A percentile compares a stretch with the other conserved stretches of the same genome.
Evolutionary conservation across 1,140 invertebrate species (phyloP).

Genomic region (Cataglyphis hispanica): DNA sequence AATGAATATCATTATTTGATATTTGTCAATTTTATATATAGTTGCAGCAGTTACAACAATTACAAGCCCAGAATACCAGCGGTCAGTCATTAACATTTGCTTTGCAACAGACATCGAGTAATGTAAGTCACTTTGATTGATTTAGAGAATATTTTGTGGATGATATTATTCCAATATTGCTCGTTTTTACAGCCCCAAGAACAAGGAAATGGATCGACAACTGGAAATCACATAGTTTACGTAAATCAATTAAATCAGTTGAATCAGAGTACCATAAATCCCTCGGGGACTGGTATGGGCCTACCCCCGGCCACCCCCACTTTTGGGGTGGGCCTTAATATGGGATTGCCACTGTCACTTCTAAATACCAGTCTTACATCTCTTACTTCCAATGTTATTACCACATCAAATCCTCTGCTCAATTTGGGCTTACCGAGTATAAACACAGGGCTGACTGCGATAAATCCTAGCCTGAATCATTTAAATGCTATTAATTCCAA

Average conservation of each 20-base stretch:
- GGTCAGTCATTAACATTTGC: conserved; percentile 86
- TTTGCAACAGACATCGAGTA: conserved; percentile 85
- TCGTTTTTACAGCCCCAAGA: conserved; percentile 81
- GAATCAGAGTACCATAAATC: conserved; percentile 85
- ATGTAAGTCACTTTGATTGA: conserved; percentile 75
- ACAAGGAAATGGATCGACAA: conserved; percentile 83
- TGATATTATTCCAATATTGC: neutral
- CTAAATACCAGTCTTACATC: conserved; percentile 85
- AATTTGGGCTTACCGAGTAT: conserved; percentile 85
- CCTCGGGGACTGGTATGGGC: conserved; percentile 86
- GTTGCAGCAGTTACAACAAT: conserved; percentile 87
- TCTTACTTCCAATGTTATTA: conserved; percentile 85
- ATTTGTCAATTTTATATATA: conserved; percentile 56
- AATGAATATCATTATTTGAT: neutral
- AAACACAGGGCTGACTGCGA: conserved; percentile 84
- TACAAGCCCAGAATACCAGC: conserved; percentile 85
- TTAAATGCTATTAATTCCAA: conserved; percentile 84
- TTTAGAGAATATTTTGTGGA: neutral
- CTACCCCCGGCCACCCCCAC: conserved; percentile 86
- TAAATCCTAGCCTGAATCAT: conserved; percentile 85
- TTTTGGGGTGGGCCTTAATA: conserved; percentile 87
- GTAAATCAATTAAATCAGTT: conserved; percentile 85
- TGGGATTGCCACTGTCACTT: conserved; percentile 86
- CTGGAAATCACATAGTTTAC: conserved; percentile 86
- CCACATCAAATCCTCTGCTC: conserved; percentile 85